These are phyloP conservation scores for human DNA, from an alignment of 2,113 vertebrate species.

Conservation along the genomic window GRCh38 chr1:118009001-118009500, in stretches of 20 bases:
- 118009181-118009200: neutral
- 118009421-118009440: neutral
- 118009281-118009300: neutral
- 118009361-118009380: neutral
- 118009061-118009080: neutral
- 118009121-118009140: neutral
- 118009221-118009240: neutral
- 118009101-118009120: neutral
- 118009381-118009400: neutral
- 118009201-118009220: neutral
- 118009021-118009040: neutral
- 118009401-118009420: neutral
- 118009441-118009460: neutral
- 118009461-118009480: neutral
- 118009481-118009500: neutral
- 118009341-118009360: neutral
- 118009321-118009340: neutral
- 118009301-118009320: neutral
- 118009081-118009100: neutral
- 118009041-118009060: neutral
- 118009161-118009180: neutral
- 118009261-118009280: neutral
- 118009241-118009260: neutral
- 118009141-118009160: neutral
- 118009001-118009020: neutral